Evolutionary conservation across 2,113 vertebrate genomes (phyloP), one percentile per base, ranked within the genome.

Genomic region (Brevimyrus niger): DNA sequence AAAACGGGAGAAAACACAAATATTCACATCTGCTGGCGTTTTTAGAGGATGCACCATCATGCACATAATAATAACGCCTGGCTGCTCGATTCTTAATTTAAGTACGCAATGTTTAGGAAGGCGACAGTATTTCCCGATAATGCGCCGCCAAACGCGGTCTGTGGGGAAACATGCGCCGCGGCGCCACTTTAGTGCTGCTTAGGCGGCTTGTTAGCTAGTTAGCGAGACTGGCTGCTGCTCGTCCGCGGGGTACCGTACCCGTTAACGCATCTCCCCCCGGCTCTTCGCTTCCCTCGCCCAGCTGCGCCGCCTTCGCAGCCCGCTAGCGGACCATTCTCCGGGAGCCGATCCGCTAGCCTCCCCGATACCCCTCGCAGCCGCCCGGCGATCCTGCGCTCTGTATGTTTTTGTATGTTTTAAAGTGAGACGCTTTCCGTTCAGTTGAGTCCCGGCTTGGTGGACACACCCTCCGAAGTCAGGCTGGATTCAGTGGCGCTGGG

Each of bases 291-390:
- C 92, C 91, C 76, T 92, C 92, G 91, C 92, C 90, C 15, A 55
- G 90, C 91, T 47, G 82, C 47, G 87, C 87, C 85, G 91, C 92
- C 50, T 84, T 27, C 80, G 85, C 82, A 87, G 92, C 93, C 95
- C 93, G 91, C 94, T 90, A 92, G 91, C 91, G 92, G 92, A 92
- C 94, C 95, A 96, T 96, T 91, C 88, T 94, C 89, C 27, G 84
- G 83, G 92, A 55, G 8, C 31, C 27, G 90, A 89, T 53, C 48
- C 48, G 48, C n/a, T 17, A 76, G 73, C 92, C 89, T 90, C 93
- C 92, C 92, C 92, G 90, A 93, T 90, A 86, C 90, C 80, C 91
- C 50, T 90, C 87, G 85, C 89, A 86, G 90, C 89, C 89, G 87
- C 87, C 92, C 42, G 90, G 90, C 89, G 92, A 90, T 92, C 92